Evolutionary conservation across 2,113 vertebrate species (phyloP).

Genomic region (Microtus montanus): DNA sequence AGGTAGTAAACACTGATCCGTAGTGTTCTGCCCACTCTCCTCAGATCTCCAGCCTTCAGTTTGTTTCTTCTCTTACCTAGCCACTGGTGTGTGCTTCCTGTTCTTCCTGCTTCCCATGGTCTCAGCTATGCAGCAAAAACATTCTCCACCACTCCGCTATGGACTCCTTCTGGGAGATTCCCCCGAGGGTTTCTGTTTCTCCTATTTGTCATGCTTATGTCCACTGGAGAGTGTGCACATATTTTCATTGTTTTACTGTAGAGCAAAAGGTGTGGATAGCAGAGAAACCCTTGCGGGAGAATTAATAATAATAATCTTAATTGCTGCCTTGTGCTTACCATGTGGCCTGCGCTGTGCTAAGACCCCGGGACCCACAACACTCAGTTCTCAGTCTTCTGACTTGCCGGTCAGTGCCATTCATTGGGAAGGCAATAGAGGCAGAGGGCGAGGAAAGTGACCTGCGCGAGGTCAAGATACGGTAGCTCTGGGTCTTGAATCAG

Average conservation of each 20-base stretch:
- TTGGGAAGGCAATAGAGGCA: not conserved
- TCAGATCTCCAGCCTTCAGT: not conserved
- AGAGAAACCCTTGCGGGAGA: not conserved
- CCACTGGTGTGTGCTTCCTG: not conserved
- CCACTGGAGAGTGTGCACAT: not conserved
- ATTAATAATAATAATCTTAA: not conserved
- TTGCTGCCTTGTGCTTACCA: not conserved
- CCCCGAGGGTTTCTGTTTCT: fast-evolving
- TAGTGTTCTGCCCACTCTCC: not conserved
- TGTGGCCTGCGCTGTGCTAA: not conserved
- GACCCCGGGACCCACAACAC: not conserved
- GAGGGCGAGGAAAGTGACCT: not conserved
- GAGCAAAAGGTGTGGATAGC: not conserved
- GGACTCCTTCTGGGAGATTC: not conserved
- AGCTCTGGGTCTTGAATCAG: not conserved
- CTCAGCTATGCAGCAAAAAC: not conserved
- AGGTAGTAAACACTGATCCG: not conserved
- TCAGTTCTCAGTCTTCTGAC: not conserved
- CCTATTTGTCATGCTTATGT: not conserved
- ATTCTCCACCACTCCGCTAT: fast-evolving
- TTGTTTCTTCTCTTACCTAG: not conserved
- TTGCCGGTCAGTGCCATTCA: not conserved
- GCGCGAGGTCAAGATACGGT: not conserved
- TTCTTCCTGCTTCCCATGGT: not conserved
- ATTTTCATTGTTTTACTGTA: not conserved